Percentiles rank a stretch among this genome's conserved stretches.
Conservation (phyloP, 2,797 vertebrate genomes). For the Ptychobarbus kaznakovi region DNA sequence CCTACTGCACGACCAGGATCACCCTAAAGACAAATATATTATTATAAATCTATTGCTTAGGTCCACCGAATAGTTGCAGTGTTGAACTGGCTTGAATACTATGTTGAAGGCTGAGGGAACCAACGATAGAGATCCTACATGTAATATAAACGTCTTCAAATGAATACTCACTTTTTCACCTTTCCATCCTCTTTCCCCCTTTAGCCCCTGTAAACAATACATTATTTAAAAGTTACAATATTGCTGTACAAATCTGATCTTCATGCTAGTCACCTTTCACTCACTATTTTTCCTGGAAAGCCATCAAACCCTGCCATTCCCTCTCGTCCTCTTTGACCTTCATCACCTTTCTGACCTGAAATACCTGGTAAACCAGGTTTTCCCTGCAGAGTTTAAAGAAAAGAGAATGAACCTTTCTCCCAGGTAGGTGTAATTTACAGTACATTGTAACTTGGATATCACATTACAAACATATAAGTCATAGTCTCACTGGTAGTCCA, state of each 20-base stretch:
- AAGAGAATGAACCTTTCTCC: background rate
- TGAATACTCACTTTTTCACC: conserved; percentile 72
- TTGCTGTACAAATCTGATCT: background rate
- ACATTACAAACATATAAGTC: background rate
- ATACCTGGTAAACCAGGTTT: conserved; percentile 79
- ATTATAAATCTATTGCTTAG: background rate
- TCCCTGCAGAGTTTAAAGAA: conserved; percentile 68
- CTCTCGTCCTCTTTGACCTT: conserved; percentile 74
- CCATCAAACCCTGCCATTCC: conserved; percentile 86
- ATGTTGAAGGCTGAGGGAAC: background rate
- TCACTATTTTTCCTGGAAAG: conserved; percentile 78
- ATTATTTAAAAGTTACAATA: background rate
- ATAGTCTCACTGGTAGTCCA: conserved; percentile 76
- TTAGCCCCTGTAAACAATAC: conserved; percentile 67
- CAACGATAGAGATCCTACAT: background rate
- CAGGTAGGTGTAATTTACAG: background rate
- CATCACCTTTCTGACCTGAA: conserved; percentile 80
- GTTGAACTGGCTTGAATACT: background rate
- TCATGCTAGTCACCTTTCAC: background rate
- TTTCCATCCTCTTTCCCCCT: conserved; percentile 71
- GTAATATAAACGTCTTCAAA: background rate
- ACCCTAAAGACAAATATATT: conserved; percentile 76
- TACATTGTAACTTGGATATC: conserved; percentile 1
- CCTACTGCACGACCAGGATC: conserved; percentile 82
- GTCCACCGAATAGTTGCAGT: background rate